Evolutionary conservation across 2,888 invertebrate genomes (phyloP).

Genomic region (Lacanobia wlatinum): DNA sequence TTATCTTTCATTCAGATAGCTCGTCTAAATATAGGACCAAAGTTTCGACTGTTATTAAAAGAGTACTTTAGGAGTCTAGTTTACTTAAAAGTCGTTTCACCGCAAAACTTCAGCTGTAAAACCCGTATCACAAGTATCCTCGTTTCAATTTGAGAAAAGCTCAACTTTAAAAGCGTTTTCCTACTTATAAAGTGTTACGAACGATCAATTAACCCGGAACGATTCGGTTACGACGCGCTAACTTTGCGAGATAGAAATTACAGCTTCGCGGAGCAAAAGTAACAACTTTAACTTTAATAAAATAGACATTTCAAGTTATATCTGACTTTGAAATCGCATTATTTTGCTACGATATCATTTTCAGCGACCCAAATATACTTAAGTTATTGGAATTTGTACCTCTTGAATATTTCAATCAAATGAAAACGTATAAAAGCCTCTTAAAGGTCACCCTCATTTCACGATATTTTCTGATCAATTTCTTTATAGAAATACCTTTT

Average conservation of each 20-base stretch:
- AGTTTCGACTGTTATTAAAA: not conserved
- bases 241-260: conserved; percentile 45
- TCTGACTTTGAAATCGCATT: not conserved
- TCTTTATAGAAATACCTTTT: not conserved
- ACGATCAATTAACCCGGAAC: conserved; percentile 29
- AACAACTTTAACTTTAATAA: conserved; percentile 29
- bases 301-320: conserved; percentile 10
- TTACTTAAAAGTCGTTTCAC: not conserved
- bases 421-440: conserved; percentile 6
- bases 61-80: not conserved
- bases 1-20: conserved; percentile 1
- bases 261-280: conserved; percentile 6
- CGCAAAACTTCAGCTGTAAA: conserved; percentile 4
- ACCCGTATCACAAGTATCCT: conserved; percentile 8
- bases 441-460: not conserved
- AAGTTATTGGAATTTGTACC: conserved; percentile 4
- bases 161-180: conserved; percentile 28
- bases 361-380: not conserved
- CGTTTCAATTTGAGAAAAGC: conserved; percentile 27
- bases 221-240: conserved; percentile 29
- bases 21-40: not conserved
- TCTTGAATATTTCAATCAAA: conserved; percentile 27
- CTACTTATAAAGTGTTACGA: conserved; percentile 29
- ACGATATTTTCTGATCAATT: conserved; percentile 3
- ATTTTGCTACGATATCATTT: conserved; percentile 6